Percentiles rank a stretch among this genome's conserved stretches.
Conservation (phyloP, 1,140 invertebrate species). For the Zaprionus capensis region DNA sequence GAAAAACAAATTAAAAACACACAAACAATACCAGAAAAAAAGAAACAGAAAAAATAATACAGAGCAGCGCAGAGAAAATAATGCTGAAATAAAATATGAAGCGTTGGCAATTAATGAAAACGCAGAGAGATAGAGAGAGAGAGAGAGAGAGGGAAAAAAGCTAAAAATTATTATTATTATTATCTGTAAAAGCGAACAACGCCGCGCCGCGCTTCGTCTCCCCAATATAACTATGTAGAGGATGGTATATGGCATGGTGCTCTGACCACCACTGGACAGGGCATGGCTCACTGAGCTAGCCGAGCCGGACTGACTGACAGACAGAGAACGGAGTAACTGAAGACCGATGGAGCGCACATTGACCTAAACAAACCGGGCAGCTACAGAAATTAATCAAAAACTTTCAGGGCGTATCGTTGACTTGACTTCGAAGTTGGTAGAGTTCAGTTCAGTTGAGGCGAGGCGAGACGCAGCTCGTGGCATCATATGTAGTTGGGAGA, state of each 20-base stretch:
- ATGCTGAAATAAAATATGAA: slow-evolving; percentile 80
- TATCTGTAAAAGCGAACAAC: slow-evolving; percentile 47
- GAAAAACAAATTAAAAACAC: slow-evolving; percentile 77
- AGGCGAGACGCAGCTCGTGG: slow-evolving; percentile 25
- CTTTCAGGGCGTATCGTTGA: slow-evolving; percentile 64
- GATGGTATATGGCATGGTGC: background rate
- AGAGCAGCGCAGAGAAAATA: slow-evolving; percentile 46
- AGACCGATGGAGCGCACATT: slow-evolving; percentile 44
- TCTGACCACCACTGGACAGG: slow-evolving; percentile 38
- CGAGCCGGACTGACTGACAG: slow-evolving; percentile 6
- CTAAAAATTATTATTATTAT: slow-evolving; percentile 39
- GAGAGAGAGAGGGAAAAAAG: slow-evolving; percentile 30
- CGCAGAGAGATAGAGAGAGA: slow-evolving; percentile 27
- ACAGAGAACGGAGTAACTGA: background rate
- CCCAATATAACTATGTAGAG: slow-evolving; percentile 21
- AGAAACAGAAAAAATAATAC: slow-evolving; percentile 49
- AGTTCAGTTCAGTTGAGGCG: background rate
- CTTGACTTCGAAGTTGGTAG: slow-evolving; percentile 24
- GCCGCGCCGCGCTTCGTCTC: slow-evolving; percentile 10
- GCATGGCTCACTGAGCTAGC: slow-evolving; percentile 40
- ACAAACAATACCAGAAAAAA: slow-evolving; percentile 28
- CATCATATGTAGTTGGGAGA: background rate
- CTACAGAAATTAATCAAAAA: slow-evolving; percentile 73
- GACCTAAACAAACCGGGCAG: slow-evolving; percentile 38
- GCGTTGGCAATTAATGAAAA: slow-evolving; percentile 77